Evolutionary conservation across 2,797 vertebrate genomes (phyloP).

Genomic region (Lithobates pipiens): DNA sequence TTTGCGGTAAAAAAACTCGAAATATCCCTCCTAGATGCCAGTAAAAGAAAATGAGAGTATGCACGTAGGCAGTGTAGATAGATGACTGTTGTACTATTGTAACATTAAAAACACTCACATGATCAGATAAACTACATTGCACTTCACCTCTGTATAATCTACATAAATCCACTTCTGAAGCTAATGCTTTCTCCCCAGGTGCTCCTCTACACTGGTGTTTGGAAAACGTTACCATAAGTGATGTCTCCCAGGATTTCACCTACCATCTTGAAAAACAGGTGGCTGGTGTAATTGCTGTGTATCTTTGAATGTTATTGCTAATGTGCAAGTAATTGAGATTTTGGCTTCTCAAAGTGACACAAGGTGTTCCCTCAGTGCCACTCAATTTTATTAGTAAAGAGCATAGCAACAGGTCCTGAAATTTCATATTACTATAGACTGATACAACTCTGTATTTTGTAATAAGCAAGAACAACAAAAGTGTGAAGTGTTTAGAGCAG

Average conservation of each 20-base stretch:
- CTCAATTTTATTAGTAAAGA: conserved; percentile 34
- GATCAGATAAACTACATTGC: background rate
- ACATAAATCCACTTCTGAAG: conserved; percentile 37
- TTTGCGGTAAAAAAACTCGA: too few species aligned
- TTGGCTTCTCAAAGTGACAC: conserved; percentile 27
- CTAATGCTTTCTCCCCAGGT: conserved; percentile 24
- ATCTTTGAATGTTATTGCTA: conserved; percentile 19
- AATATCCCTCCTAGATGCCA: too few species aligned
- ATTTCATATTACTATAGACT: background rate
- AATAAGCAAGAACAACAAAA: background rate
- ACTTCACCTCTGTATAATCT: conserved; percentile 11
- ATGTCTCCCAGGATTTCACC: conserved; percentile 42
- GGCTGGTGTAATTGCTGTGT: conserved; percentile 49
- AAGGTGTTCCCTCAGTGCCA: conserved; percentile 4
- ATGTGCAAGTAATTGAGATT: conserved; percentile 45
- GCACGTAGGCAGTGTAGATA: background rate
- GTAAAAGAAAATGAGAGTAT: background rate
- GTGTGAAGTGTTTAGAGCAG: background rate
- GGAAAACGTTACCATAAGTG: conserved; percentile 42
- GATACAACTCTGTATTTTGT: background rate
- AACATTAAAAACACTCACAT: background rate
- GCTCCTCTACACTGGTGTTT: conserved; percentile 35
- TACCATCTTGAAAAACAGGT: conserved; percentile 56
- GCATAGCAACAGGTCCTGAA: background rate
- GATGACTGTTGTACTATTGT: background rate